Evolutionary conservation across 2,888 invertebrate species (phyloP), one percentile per base, ranked within the genome.

Genomic region (Tipula vernalis): DNA sequence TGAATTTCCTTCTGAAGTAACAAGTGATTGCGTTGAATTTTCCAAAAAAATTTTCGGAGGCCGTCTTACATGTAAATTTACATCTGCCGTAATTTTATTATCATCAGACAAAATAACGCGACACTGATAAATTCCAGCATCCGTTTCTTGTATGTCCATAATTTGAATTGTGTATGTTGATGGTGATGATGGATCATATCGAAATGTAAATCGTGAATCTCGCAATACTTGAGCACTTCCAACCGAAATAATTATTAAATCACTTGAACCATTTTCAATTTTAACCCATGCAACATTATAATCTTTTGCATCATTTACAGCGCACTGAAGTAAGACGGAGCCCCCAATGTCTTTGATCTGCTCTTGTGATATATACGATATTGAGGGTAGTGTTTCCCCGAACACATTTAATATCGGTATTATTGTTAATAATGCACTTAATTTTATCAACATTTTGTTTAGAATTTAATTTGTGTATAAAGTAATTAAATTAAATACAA

Each of bases 121-220:
- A 89, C 98, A 98, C 88, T 96, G 95, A 91, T 98, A 98, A 89
- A 93, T 94, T 3, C 97, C 98, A 0, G 97, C 96, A 90, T 98
- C 98, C 0, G 97, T 97, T 91, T 98, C 98, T 92, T 98, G 98
- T 86, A 98, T 96, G 89, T 98, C 98, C 91, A 97, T 97, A 18
- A 98, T 95, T 95, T 97, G 92, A 18, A 98, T 92, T 0, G 96
- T 95, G 89, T 95, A 97, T 0, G 96, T 96, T 0, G 96, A 95
- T 39, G 96, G 96, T 0, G 96, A 96, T 0, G 96, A 94, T 86
- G 92, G 94, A 89, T 97, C 97, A 89, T 95, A 95, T 88, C 96
- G 93, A 36, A 98, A 92, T 0, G 97, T 94, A 90, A 97, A 97
- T 87, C 98, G 93, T 0, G 96, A 96, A 90, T 98, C 97, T 89